Percentiles rank a stretch among this genome's conserved stretches.
Conservation (phyloP, 2,888 invertebrate species). For the Lydus trimaculatus region DNA sequence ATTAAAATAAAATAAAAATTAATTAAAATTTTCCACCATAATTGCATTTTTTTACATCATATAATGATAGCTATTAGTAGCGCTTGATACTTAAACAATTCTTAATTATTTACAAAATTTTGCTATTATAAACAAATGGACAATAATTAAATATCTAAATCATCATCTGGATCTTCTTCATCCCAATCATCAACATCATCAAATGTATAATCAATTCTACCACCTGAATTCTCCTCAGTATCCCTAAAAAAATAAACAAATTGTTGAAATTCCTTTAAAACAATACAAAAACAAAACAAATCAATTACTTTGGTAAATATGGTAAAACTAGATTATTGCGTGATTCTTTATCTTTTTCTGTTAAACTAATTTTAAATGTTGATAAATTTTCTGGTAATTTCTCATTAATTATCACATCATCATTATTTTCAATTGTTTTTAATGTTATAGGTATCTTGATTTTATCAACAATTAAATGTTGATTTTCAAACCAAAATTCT, state of each 20-base stretch:
- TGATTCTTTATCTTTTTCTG: conserved; percentile 68
- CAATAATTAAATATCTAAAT: conserved; percentile 74
- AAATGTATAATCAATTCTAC: conserved; percentile 77
- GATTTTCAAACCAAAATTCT: conserved; percentile 51
- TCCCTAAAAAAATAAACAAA: conserved; percentile 34
- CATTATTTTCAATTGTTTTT: conserved; percentile 43
- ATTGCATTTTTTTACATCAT: too few species aligned
- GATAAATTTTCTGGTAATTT: conserved; percentile 61
- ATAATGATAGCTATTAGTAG: too few species aligned
- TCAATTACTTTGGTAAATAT: conserved; percentile 62
- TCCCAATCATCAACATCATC: conserved; percentile 84
- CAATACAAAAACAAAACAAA: conserved; percentile 16
- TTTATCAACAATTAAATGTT: conserved; percentile 51
- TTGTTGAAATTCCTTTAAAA: not conserved
- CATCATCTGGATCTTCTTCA: conserved; percentile 88
- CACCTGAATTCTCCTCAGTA: conserved; percentile 52
- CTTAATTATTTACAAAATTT: too few species aligned
- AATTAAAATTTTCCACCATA: too few species aligned
- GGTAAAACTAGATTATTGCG: conserved; percentile 65
- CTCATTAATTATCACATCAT: conserved; percentile 50
- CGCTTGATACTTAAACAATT: too few species aligned
- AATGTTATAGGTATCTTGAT: conserved; percentile 48
- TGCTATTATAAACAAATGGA: too few species aligned
- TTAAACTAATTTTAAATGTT: conserved; percentile 72
- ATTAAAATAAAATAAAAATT: too few species aligned